Evolutionary conservation across 2,888 invertebrate genomes (phyloP), one percentile per base, ranked within the genome.

Genomic region (Himalopsyche tibetana): DNA sequence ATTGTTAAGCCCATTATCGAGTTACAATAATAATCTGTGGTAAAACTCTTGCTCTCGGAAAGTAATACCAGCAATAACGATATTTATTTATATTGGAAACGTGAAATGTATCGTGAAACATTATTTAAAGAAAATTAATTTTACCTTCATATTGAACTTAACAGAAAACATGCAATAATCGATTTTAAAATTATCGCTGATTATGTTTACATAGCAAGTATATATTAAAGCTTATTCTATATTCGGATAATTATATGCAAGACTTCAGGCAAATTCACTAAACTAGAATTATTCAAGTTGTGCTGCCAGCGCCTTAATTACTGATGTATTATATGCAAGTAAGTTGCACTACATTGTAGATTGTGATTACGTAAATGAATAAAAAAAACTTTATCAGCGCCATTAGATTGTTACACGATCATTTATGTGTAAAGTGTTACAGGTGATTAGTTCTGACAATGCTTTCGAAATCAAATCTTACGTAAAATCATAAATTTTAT

Each of bases 1-100:
- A 63, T 63, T 63, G 63, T 63, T 63, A 19, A 63, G 19, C 63
- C 63, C 63, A 63, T 63, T 63, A 63, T 63, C 19, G 63, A 63
- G 63, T 63, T 63, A 63, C 19, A 63, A 63, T n/a, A 63, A 63
- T 11, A 8, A 19, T 19, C 28, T 63, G 63, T 11, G 63, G 63
- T 63, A n/a, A 63, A 63, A 63, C 63, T 63, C 63, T 63, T 63
- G 63, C 63, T 63, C 19, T 63, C 63, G 28, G 28, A 63, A 56
- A 19, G 19, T 63, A 63, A 5, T 19, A 19, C 4, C 19, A 63
- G 11, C 28, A 19, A 9, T 19, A 19, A 2, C 9, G 8, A 19
- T 63, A 63, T 63, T 19, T 63, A n/a, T 19, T 63, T 63, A 63
- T 19, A 19, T 8, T 63, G 11, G 8, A 63, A 19, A 63, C 19